phyloP scores from a whole-genome alignment of 64 coral and sea anemone genomes.

The Porites australiensis region DNA sequence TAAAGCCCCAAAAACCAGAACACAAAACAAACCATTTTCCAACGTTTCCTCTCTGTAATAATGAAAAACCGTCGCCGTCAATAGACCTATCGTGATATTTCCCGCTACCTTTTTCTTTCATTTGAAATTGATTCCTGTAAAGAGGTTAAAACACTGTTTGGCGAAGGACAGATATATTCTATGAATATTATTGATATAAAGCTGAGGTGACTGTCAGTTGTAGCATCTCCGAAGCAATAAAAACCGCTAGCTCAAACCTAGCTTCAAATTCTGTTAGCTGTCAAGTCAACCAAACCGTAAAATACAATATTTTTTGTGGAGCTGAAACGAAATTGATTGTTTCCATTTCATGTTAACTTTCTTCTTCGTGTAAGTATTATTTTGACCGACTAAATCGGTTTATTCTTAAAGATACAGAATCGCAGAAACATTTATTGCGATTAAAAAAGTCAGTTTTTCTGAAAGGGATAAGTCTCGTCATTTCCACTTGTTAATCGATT shows the following conservation, averaged over 20 bases:
- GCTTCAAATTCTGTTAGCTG: neutral
- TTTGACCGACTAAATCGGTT: neutral
- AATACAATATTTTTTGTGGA: too few relatives aligned
- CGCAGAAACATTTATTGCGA: neutral
- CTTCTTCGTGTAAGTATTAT: neutral
- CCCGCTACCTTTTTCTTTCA: too few relatives aligned
- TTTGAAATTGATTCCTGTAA: neutral
- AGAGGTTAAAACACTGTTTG: constrained; percentile 1
- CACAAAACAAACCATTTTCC: neutral
- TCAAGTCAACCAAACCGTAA: neutral
- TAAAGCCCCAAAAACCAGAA: too few relatives aligned
- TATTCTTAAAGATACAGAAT: too few relatives aligned
- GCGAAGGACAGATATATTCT: neutral
- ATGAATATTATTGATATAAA: constrained; percentile 1
- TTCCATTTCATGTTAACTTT: neutral
- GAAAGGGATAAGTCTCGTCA: neutral
- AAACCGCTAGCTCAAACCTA: neutral
- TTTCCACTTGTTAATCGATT: neutral
- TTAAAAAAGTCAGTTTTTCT: neutral
- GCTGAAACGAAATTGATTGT: neutral
- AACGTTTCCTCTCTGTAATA: neutral
- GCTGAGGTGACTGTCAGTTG: neutral
- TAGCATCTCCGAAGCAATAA: neutral
- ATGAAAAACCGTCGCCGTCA: too few relatives aligned
- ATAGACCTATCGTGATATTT: too few relatives aligned